phyloP scores from a whole-genome alignment of 2,888 invertebrate genomes.

The Rhamphomyia laevipes region DNA sequence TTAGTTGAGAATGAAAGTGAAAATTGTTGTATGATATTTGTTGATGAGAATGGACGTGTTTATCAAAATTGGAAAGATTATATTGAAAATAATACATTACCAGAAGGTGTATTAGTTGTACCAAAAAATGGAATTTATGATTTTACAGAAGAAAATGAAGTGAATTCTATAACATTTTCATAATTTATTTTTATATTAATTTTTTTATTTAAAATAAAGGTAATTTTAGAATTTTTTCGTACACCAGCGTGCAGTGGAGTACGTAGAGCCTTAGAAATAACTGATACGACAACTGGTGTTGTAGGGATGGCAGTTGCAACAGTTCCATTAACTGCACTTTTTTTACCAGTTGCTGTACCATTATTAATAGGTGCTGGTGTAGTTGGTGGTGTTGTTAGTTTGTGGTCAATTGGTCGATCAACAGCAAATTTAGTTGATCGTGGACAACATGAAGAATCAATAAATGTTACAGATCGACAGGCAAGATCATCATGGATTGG shows the following conservation, averaged over 20 bases:
- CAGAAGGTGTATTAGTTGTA: conserved; percentile 36
- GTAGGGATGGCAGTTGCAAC: conserved; percentile 21
- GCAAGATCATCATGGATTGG: conserved; percentile 28
- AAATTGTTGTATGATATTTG: conserved; percentile 30
- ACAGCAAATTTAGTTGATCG: conserved; percentile 23
- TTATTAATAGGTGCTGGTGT: conserved; percentile 19
- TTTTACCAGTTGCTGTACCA: conserved; percentile 22
- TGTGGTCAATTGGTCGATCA: conserved; percentile 24
- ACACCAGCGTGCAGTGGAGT: conserved; percentile 22
- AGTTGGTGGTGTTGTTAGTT: conserved; percentile 20
- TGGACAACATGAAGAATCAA: conserved; percentile 27
- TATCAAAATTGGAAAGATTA: conserved; percentile 40
- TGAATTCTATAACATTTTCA: conserved; percentile 1
- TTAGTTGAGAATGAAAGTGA: conserved; percentile 18
- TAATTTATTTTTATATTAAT: not conserved
- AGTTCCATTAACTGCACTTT: conserved; percentile 13
- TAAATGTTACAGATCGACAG: conserved; percentile 21
- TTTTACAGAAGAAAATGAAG: conserved; percentile 13
- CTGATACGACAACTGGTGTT: conserved; percentile 20
- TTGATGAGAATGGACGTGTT: conserved; percentile 35
- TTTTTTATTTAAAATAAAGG: conserved; percentile 6
- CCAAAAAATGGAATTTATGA: conserved; percentile 36
- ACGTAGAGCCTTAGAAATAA: conserved; percentile 10
- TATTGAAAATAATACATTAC: conserved; percentile 35
- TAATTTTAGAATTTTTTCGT: conserved; percentile 19